Evolutionary conservation across 2,888 invertebrate genomes (phyloP).

Genomic region (Criorhina ranunculi): DNA sequence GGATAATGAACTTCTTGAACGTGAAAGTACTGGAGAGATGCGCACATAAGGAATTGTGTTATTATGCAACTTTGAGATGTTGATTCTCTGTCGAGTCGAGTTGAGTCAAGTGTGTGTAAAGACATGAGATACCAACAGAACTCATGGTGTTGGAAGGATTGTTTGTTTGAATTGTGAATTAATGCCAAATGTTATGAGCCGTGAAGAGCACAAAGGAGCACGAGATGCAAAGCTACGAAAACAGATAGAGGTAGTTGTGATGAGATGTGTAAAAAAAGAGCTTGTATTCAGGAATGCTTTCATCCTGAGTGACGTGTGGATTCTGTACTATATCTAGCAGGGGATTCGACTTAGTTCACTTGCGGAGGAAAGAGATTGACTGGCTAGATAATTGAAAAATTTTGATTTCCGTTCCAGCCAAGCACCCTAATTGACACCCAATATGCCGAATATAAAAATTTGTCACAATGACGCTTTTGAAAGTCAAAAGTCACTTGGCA

Average conservation of each 20-base stretch:
- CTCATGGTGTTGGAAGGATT: neutral
- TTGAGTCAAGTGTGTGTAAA: constrained; percentile 35
- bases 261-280: constrained; percentile 7
- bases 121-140: constrained; percentile 18
- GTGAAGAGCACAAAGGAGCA: constrained; percentile 38
- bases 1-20: constrained; percentile 68
- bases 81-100: constrained; percentile 37
- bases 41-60: constrained; percentile 50
- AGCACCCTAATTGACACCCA: too few relatives aligned
- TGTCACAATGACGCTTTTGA: too few relatives aligned
- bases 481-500: too few relatives aligned
- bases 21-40: constrained; percentile 40
- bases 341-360: too few relatives aligned
- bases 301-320: too few relatives aligned
- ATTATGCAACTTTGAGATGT: constrained; percentile 62
- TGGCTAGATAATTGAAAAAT: too few relatives aligned
- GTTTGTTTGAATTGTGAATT: constrained; percentile 50
- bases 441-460: too few relatives aligned
- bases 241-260: neutral
- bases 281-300: too few relatives aligned
- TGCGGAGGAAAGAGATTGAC: too few relatives aligned
- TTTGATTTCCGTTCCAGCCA: too few relatives aligned
- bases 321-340: too few relatives aligned
- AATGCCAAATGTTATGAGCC: constrained; percentile 58
- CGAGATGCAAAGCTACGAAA: constrained; percentile 3